These are phyloP conservation scores for Mycteria americana DNA, from an alignment of 2,797 vertebrate genomes.

Conservation along the genomic window DNA sequence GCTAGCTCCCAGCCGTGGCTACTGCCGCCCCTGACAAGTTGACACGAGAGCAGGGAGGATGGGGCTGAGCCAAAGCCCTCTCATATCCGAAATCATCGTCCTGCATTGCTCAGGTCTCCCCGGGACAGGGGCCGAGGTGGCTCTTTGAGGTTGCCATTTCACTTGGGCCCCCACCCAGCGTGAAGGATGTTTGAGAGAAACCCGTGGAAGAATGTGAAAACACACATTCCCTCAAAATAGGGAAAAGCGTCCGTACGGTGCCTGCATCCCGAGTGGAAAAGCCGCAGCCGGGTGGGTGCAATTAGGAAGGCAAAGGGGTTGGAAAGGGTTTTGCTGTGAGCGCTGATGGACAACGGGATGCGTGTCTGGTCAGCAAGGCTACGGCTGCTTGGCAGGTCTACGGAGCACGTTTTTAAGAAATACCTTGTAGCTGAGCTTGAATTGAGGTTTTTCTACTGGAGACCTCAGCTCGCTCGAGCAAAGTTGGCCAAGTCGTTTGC, in stretches of 20 bases:
- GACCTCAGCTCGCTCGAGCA: background rate
- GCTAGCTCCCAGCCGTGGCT: background rate
- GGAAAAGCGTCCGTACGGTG: fast-evolving
- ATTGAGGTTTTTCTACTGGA: background rate
- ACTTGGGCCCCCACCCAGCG: too few species aligned
- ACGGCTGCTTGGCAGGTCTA: background rate
- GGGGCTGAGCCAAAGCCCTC: background rate
- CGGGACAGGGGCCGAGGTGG: background rate
- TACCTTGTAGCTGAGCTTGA: background rate
- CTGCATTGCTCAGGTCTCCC: background rate
- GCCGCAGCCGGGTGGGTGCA: fast-evolving
- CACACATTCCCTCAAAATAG: background rate
- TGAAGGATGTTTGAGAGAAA: background rate
- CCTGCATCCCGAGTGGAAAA: fast-evolving
- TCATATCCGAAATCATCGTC: too few species aligned
- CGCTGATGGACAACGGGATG: fast-evolving
- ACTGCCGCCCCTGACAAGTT: background rate
- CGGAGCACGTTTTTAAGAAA: background rate
- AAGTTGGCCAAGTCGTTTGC: background rate
- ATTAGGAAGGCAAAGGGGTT: background rate
- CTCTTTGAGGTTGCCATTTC: background rate
- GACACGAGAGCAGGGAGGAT: background rate
- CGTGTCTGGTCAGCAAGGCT: background rate
- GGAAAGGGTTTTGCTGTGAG: background rate
- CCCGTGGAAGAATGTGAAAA: background rate